Evolutionary conservation across 2,797 vertebrate genomes (phyloP).

Genomic region (Strix occidentalis): DNA sequence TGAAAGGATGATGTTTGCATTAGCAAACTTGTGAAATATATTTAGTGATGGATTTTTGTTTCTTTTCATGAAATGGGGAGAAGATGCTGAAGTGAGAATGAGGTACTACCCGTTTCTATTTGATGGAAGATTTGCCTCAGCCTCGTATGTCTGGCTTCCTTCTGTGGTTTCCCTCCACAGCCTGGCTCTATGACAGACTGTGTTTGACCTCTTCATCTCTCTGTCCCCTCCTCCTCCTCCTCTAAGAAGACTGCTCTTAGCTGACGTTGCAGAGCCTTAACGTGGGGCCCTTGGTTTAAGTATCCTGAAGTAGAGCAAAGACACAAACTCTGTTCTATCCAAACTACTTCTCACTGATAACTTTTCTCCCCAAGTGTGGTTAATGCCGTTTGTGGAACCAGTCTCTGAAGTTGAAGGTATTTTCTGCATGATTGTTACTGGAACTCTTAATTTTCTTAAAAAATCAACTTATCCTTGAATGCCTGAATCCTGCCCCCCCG

Average conservation of each 20-base stretch:
- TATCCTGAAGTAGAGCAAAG: neutral
- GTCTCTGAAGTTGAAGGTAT: neutral
- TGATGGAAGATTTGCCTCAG: neutral
- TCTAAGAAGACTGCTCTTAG: neutral
- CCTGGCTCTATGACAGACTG: neutral
- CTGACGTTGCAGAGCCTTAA: constrained; percentile 9
- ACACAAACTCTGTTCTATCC: neutral
- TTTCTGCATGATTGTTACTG: neutral
- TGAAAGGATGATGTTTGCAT: neutral
- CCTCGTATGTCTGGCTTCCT: neutral
- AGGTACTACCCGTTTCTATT: neutral
- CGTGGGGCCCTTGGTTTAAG: neutral
- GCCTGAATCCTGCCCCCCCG: neutral
- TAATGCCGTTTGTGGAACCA: neutral
- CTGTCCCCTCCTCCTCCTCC: neutral
- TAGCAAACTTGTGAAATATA: neutral
- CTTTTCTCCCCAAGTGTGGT: neutral
- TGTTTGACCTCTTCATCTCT: neutral
- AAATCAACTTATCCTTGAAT: neutral
- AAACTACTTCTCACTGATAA: neutral
- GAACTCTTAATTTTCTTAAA: neutral
- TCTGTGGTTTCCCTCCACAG: neutral
- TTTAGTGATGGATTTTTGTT: neutral
- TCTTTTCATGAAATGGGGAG: neutral
- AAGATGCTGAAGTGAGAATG: neutral